Evolutionary conservation across 1,140 invertebrate species (phyloP), one percentile per base, ranked within the genome.

Genomic region (Drosophila novamexicana): DNA sequence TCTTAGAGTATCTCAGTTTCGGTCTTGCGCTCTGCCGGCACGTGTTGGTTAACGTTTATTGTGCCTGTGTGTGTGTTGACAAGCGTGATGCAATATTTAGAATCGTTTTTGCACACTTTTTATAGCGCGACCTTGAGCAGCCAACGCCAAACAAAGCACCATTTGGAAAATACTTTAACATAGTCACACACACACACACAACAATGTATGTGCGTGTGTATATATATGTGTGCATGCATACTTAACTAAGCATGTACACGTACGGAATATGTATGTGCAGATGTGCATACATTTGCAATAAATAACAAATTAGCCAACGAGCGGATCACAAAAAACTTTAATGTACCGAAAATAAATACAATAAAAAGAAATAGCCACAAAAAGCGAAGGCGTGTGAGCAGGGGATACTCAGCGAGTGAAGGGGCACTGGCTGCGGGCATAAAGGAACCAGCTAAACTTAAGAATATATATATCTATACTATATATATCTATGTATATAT

Each of bases 81-180:
- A 63, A 64, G 75, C 57, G 70, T 86, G 81, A 86, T 85, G 81
- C 81, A 85, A 86, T 81, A 85, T 85, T 81, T 74, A 59, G 82
- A 86, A 86, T 85, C 63, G 44, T 69, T 75, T 78, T 75, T 74
- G 57, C 45, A 45, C 40, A 59, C 52, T 68, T 63, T 69, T 81
- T 85, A 80, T 71, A 75, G 78, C 47, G 47, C 78, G 61, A 50
- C 70, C 81, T 84, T 86, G 81, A 79, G 59, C 36, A 16, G 52
- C 32, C 78, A 73, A 85, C 81, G 52, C 32, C 78, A 73, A 81
- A 85, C 81, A 86, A 81, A 85, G 82, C 82, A 69, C 65, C 81
- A 77, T 81, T 85, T 73, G 64, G 61, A 53, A 66, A 59, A 61
- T 56, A 49, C 82, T 71, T 77, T 75, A 75, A 66, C 56, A 67